Percentiles rank a stretch among this genome's conserved stretches.
Conservation (phyloP, 2,888 invertebrate species). For the Cerceris ruficornis region DNA sequence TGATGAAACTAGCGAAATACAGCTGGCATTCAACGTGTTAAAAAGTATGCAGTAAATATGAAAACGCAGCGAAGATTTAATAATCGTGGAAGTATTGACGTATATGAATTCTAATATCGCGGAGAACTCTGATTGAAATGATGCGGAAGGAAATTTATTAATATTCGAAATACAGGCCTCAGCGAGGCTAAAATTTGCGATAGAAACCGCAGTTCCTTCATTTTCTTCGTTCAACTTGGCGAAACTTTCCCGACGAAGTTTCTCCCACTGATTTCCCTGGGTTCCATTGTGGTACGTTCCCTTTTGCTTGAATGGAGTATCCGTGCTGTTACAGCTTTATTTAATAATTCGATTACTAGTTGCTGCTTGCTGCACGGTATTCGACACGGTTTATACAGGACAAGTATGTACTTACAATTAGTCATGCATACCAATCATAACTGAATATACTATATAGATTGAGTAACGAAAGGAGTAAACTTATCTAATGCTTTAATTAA, state of each 20-base stretch:
- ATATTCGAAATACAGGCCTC: slow-evolving; percentile 51
- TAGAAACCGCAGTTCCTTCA: slow-evolving; percentile 49
- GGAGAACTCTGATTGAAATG: background rate
- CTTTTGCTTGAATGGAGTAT: slow-evolving; percentile 37
- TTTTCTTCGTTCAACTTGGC: slow-evolving; percentile 55
- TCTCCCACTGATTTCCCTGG: slow-evolving; percentile 54
- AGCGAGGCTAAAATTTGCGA: slow-evolving; percentile 39
- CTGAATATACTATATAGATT: background rate
- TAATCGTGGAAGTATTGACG: no score
- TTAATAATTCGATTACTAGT: slow-evolving; percentile 37
- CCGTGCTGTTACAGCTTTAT: slow-evolving; percentile 34
- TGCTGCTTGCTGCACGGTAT: background rate
- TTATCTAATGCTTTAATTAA: no score
- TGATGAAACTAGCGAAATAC: no score
- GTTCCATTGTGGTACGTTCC: slow-evolving; percentile 46
- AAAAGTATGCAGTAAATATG: no score
- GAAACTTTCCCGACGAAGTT: slow-evolving; percentile 56
- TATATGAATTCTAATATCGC: background rate
- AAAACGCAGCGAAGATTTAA: no score
- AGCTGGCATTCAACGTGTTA: no score
- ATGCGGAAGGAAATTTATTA: slow-evolving; percentile 46
- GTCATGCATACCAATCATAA: background rate
- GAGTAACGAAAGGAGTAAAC: no score
- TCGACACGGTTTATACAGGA: background rate
- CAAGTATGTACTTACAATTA: background rate